Percentiles rank a stretch among this genome's conserved stretches.
phyloP scores from a whole-genome alignment of 53 echinoderm and acorn worm species.

The Henricia sp. region DNA sequence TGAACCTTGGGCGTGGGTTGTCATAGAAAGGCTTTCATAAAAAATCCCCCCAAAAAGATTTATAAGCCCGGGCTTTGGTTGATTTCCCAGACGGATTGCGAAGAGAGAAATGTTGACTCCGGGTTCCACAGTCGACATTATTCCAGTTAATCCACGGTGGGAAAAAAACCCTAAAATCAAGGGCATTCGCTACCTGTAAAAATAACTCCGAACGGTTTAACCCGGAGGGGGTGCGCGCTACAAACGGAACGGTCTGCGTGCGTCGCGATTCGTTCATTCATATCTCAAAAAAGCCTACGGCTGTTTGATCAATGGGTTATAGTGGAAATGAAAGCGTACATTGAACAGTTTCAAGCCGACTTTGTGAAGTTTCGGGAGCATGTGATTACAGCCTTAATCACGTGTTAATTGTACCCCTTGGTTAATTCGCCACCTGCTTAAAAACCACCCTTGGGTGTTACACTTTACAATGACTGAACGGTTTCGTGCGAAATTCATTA shows the following conservation, averaged over 20 bases:
- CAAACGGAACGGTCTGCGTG: no score
- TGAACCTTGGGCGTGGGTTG: no score
- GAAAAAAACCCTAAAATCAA: constrained; percentile 11
- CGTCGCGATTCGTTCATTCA: not conserved
- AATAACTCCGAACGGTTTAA: not conserved
- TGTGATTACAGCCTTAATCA: constrained; percentile 50
- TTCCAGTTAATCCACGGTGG: constrained; percentile 1
- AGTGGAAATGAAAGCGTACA: constrained; percentile 1
- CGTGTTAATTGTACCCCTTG: constrained; percentile 47
- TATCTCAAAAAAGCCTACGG: constrained; percentile 37
- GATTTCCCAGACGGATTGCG: constrained; percentile 55
- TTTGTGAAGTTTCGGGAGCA: constrained; percentile 25
- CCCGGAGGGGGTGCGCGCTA: not conserved
- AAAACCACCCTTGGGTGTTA: constrained; percentile 28
- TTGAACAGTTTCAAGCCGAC: constrained; percentile 59
- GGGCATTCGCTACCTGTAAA: constrained; percentile 2
- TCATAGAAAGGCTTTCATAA: not conserved
- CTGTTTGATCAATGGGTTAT: constrained; percentile 34
- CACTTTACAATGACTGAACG: no score
- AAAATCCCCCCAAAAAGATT: not conserved
- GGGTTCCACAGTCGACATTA: not conserved
- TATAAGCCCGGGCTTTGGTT: constrained; percentile 23
- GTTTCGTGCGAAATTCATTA: no score
- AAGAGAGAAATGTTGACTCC: constrained; percentile 2
- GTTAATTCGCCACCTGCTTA: constrained; percentile 42